phyloP scores from a whole-genome alignment of 30 jellyfish, hydroid and myxozoan genomes.

The Turritopsis rubra region DNA sequence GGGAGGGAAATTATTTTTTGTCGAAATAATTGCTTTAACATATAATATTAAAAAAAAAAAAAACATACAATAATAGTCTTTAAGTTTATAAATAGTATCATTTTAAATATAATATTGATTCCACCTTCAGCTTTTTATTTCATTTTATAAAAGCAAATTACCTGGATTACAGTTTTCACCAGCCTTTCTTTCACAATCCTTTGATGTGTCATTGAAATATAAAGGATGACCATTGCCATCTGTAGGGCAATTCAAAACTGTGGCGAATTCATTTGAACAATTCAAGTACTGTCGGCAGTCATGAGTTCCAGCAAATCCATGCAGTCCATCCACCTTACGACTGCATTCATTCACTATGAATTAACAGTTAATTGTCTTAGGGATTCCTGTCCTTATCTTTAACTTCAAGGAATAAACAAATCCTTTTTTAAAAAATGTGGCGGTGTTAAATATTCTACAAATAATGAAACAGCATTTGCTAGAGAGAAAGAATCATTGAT shows the following conservation, averaged over 20 bases:
- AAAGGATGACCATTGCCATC: background rate
- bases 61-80: too few species aligned
- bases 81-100: too few species aligned
- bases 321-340: conserved; percentile 11
- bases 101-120: background rate
- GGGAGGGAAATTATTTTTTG: too few species aligned
- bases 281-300: conserved; percentile 19
- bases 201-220: conserved; percentile 1
- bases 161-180: background rate
- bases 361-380: background rate
- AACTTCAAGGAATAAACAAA: too few species aligned
- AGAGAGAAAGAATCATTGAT: too few species aligned
- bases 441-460: too few species aligned
- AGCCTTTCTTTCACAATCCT: background rate
- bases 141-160: background rate
- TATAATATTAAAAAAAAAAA: too few species aligned
- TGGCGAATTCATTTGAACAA: conserved; percentile 14
- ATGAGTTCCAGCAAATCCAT: conserved; percentile 4
- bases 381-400: too few species aligned
- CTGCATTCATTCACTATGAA: conserved; percentile 4
- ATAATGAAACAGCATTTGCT: too few species aligned
- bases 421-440: too few species aligned
- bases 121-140: too few species aligned
- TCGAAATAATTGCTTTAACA: too few species aligned
- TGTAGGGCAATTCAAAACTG: conserved; percentile 10